These are phyloP conservation scores for Teleopsis dalmanni DNA, from an alignment of 1,140 invertebrate genomes.

Conservation along the genomic window DNA sequence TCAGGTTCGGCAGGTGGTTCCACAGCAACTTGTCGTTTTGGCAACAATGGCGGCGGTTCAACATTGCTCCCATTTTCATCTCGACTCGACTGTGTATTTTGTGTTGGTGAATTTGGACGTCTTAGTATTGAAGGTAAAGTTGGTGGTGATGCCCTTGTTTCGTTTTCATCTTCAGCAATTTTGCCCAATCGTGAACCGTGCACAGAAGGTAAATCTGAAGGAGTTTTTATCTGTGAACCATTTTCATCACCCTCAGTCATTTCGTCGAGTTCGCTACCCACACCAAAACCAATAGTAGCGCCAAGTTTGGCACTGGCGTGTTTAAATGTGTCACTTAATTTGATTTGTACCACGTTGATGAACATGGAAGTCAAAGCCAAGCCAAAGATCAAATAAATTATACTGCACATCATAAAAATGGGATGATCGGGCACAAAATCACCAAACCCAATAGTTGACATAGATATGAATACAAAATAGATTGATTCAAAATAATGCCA, in stretches of 20 bases:
- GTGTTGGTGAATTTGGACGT: constrained; percentile 28
- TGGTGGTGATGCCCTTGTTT: constrained; percentile 7
- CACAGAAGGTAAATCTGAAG: constrained; percentile 34
- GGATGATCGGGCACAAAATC: constrained; percentile 83
- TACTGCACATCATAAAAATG: constrained; percentile 85
- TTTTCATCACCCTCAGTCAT: constrained; percentile 29
- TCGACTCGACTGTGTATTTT: constrained; percentile 1
- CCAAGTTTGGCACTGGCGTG: constrained; percentile 78
- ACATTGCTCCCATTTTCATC: constrained; percentile 11
- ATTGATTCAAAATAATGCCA: constrained; percentile 86
- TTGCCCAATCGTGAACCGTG: constrained; percentile 31
- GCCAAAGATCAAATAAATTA: constrained; percentile 89
- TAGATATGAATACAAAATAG: constrained; percentile 91
- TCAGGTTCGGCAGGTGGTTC: constrained; percentile 17
- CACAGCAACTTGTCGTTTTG: constrained; percentile 17
- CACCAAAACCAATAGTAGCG: constrained; percentile 71
- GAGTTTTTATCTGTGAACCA: constrained; percentile 25
- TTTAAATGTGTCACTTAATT: constrained; percentile 72
- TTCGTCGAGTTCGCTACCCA: constrained; percentile 46
- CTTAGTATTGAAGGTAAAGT: constrained; percentile 25
- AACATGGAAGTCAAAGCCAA: constrained; percentile 92
- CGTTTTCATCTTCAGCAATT: constrained; percentile 29
- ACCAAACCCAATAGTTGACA: constrained; percentile 88
- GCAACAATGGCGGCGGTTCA: constrained; percentile 28
- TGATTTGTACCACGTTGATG: constrained; percentile 91